These are phyloP conservation scores for Peromyscus attwateri DNA, from an alignment of 2,797 vertebrate species.

Conservation along the genomic window DNA sequence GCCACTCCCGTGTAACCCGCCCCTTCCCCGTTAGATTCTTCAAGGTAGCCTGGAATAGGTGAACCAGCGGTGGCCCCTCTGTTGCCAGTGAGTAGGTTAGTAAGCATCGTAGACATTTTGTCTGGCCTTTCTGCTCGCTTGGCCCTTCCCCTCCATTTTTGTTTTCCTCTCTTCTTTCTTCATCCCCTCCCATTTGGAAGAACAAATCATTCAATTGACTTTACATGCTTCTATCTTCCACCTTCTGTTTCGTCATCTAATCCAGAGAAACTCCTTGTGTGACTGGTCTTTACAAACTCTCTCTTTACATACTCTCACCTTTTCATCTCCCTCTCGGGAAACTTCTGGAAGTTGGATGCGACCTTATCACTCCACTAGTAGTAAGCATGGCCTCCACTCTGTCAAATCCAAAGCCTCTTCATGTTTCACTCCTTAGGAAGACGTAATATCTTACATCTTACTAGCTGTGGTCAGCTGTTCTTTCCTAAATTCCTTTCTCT, in stretches of 20 bases:
- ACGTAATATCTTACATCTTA: neutral
- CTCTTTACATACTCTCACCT: neutral
- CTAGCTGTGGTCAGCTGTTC: neutral
- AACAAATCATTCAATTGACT: neutral
- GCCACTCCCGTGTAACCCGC: neutral
- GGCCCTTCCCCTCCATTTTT: too few species aligned
- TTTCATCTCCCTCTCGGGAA: neutral
- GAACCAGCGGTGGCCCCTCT: neutral
- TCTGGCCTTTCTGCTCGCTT: neutral
- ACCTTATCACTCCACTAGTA: fast-evolving
- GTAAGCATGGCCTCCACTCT: neutral
- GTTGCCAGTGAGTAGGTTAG: neutral
- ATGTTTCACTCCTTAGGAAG: neutral
- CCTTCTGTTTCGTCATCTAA: neutral
- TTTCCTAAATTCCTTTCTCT: neutral
- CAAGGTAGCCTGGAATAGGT: neutral
- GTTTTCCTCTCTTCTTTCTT: neutral
- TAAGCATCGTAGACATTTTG: neutral
- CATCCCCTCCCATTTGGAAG: neutral
- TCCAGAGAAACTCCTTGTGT: neutral
- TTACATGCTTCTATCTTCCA: fast-evolving
- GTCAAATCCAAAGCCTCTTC: neutral
- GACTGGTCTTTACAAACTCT: neutral
- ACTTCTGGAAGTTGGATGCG: neutral
- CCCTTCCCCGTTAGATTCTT: neutral